Base-by-base conservation (phyloP, 2,797 vertebrate species). In the Protonibea diacanthus region DNA sequence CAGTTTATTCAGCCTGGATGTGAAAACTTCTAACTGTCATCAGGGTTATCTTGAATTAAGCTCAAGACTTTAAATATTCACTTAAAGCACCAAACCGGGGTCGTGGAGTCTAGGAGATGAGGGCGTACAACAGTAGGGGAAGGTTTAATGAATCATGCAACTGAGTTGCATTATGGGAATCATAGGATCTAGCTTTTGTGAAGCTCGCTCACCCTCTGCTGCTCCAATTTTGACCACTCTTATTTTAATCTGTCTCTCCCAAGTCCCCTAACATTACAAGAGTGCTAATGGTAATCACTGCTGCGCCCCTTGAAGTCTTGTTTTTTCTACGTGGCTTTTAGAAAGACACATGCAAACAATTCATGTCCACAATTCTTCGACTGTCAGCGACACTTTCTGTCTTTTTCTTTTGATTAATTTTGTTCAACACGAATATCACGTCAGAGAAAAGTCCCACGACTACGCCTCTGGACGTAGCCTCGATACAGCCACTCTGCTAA, bases 101-200 rank as follows among this genome's bases (percentile, higher is more conserved):
- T 2, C 0, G 2, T 5, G 18, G 53, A 70, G 33, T 20, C 6
- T 59, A 6, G 52, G 52, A 62, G 23, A 47, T 17, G 20, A 5
- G 25, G 52, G 27, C 5, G 4, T 38, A 18, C 0, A 53, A 62
- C 14, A 40, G 9, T 4, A 17, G 33, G 38, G 27, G 4, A 23
- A 18, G 13, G 2, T 21, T 56, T 25, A 27, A 48, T 18, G 3
- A 63, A 57, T 20, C 5, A 44, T 13, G 4, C 5, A 6, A 2
- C 1, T 5, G 2, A 59, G 64, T 5, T 61, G 59, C 64, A 72
- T 83, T 48, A 20, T 55, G 64, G 53, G 44, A 75, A 72, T 11
- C 40, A 33, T 56, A 63, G 65, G 25, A 59, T 63, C 10, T 20
- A 49, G 18, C 5, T 1, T 47, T 55, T 57, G 15, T 20, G 21